Evolutionary conservation across 2,888 invertebrate species (phyloP), one percentile per base, ranked within the genome.

Genomic region (Allygus modestus): DNA sequence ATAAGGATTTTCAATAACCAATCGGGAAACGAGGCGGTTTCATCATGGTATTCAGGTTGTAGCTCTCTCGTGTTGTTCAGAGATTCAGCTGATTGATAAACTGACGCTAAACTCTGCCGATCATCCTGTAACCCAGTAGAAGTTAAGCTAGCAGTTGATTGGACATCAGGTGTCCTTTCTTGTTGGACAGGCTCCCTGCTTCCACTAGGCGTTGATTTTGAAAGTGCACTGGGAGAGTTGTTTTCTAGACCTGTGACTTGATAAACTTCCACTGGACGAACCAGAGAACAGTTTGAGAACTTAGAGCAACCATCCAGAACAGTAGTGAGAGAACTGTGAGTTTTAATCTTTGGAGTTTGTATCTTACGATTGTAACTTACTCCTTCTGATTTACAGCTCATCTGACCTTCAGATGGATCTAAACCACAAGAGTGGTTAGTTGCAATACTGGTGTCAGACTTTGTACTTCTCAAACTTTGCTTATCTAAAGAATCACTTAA

Each of bases 291-390:
- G 17, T 77, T 28, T 46, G 75, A 77, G 23, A 77, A 77, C 28
- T 77, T 77, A 12, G 75, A 77, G 17, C 28, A 17, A n/a, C 75
- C 75, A 26, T 77, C 75, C 12, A 77, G n/a, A 26, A 77, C 75
- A 12, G 75, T 77, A 1, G 75, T 77, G 1, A 77, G 46, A 46
- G 75, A 77, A 20, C 0, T 51, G n/a, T 46, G 28, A 1, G 23
- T 43, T 46, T 77, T 77, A n/a, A 77, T 26, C 4, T 28, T 46
- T 23, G 43, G 11, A 26, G 20, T 28, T 26, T 28, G 2, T 17
- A 20, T 26, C 23, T 73, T 37, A 9, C 23, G 23, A 28, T 17
- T 0, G n/a, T 20, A 28, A 26, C 28, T 46, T 12, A 4, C 26
- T 26, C 41, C 28, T 15, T 23, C 7, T 7, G 5, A 12, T 28